Conservation (phyloP, 2,113 vertebrate species). For the Gallinago paraguaiae region DNA sequence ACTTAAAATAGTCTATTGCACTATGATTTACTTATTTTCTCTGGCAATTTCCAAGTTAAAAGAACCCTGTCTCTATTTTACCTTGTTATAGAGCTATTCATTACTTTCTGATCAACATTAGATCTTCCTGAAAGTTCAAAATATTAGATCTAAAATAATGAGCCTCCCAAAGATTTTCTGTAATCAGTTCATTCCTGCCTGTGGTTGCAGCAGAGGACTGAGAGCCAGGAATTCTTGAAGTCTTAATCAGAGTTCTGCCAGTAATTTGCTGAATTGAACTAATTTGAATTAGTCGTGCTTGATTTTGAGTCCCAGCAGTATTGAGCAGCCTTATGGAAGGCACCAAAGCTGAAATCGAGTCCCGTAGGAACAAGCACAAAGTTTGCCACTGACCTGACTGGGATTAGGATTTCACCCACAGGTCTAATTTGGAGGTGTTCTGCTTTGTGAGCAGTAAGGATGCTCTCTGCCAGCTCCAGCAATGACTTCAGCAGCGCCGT, state of each 20-base stretch:
- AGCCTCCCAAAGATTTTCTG: background rate
- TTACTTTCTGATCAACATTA: background rate
- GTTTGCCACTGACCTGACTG: background rate
- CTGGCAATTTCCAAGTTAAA: background rate
- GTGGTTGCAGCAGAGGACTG: background rate
- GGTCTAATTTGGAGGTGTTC: background rate
- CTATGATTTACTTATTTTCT: background rate
- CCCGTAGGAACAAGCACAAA: background rate
- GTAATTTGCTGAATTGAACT: background rate
- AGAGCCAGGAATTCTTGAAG: background rate
- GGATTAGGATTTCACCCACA: background rate
- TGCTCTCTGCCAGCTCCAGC: background rate
- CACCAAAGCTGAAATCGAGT: background rate
- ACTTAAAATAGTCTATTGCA: background rate
- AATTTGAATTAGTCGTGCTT: background rate
- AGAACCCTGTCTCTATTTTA: background rate
- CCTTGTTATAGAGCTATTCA: background rate
- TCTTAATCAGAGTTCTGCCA: background rate
- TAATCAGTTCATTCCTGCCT: background rate
- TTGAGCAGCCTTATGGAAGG: background rate
- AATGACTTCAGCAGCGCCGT: background rate
- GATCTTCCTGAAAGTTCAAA: background rate
- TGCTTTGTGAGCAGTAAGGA: background rate
- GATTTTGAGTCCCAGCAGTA: background rate
- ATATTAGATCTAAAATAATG: background rate